These are phyloP conservation scores for Scortum barcoo DNA, from an alignment of 2,113 vertebrate species.

Conservation along the genomic window DNA sequence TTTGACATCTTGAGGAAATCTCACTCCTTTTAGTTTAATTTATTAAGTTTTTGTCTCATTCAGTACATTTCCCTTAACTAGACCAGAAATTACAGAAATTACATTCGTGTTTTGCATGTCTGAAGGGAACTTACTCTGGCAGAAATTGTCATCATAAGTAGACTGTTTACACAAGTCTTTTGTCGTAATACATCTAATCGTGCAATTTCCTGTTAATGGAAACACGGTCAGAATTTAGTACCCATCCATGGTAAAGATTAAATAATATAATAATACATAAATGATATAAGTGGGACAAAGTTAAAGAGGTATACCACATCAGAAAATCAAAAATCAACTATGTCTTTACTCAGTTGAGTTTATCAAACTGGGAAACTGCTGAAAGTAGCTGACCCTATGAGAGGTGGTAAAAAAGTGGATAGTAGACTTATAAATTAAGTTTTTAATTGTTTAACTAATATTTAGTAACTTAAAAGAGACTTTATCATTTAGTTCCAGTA, in stretches of 20 bases:
- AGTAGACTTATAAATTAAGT: not conserved
- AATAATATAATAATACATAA: no score
- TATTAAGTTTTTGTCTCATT: not conserved
- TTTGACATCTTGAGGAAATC: not conserved
- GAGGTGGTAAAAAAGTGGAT: not conserved
- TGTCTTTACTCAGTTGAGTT: no score
- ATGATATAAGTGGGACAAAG: not conserved
- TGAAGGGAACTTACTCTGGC: constrained; percentile 3
- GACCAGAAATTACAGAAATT: not conserved
- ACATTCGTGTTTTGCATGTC: not conserved
- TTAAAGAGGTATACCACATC: not conserved
- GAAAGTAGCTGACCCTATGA: not conserved
- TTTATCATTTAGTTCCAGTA: not conserved
- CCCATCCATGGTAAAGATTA: not conserved
- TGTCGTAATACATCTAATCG: rapidly evolving
- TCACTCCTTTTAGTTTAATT: not conserved
- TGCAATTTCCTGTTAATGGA: not conserved
- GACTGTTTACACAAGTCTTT: rapidly evolving
- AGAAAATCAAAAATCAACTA: not conserved
- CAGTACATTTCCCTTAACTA: not conserved
- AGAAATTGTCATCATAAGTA: rapidly evolving
- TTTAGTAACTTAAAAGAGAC: not conserved
- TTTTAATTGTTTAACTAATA: not conserved
- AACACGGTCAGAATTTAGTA: not conserved
- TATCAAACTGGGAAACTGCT: no score